Evolutionary conservation across 2,113 vertebrate genomes (phyloP), one percentile per base, ranked within the genome.

Genomic region (Rhipidura dahli): DNA sequence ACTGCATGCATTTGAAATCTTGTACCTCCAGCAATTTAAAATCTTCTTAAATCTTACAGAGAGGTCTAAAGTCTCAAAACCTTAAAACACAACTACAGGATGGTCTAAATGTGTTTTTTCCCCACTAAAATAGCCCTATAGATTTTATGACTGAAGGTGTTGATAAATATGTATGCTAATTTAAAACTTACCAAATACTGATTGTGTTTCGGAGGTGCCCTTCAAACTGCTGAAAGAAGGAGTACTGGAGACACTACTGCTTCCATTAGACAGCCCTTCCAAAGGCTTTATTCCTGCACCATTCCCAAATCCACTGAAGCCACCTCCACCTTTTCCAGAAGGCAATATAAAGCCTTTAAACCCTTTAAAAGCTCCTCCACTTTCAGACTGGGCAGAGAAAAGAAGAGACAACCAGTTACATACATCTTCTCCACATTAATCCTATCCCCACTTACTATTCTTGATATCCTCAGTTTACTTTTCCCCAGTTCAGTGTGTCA

Each of bases 311-410:
- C 98, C 98, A 0, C 98, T 86, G 57, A 99, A 98, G 3, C 96
- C 90, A 69, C 88, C 92, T 60, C 94, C 96, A 56, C 95, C 95
- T 80, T 95, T 96, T 66, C 97, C 96, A 28, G 98, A 87, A 39
- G 98, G 90, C 11, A 97, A 47, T 0, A 97, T 68, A 94, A 99
- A 98, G 6, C 99, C 99, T 97, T 99, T 99, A 83, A 99, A 99
- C 0, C 98, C 98, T 97, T 99, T 99, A 96, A 99, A 99, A 49
- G 99, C 98, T n/a, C 98, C 98, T 71, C 97, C 97, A 2, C 92
- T 90, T 42, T 99, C 99, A 14, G 98, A 86, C 99, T 99, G 94
- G 23, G 96, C 85, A 7, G 26, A 88, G 68, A 35, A 83, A 77
- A 50, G 37, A 4, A 77, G 6, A 83, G 13, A 63, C 11, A 63